phyloP scores from a whole-genome alignment of 2,888 invertebrate species.

The Euphydryas editha region DNA sequence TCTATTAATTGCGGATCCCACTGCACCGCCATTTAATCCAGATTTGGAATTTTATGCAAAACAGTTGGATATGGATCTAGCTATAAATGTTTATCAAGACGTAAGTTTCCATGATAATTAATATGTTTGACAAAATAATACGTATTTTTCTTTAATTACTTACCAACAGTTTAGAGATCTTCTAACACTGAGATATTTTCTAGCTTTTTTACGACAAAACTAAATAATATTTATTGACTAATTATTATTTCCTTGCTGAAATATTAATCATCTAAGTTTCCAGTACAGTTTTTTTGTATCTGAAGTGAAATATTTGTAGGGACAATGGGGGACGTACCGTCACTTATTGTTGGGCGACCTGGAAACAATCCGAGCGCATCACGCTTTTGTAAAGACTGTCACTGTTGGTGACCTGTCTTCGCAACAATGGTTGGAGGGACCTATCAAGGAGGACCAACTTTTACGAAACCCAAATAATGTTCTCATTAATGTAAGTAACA shows the following conservation, averaged over 20 bases:
- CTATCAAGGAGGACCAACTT: slow-evolving; percentile 61
- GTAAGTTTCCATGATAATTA: slow-evolving; percentile 57
- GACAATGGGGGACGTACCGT: slow-evolving; percentile 91
- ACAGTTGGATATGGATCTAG: slow-evolving; percentile 89
- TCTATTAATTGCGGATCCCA: slow-evolving; percentile 85
- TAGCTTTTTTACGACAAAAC: too few species aligned
- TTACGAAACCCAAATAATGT: slow-evolving; percentile 59
- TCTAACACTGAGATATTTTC: too few species aligned
- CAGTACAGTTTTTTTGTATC: background rate
- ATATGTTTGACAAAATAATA: slow-evolving; percentile 29
- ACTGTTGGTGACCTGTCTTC: slow-evolving; percentile 94
- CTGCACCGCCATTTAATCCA: slow-evolving; percentile 86
- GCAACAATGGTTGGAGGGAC: slow-evolving; percentile 88
- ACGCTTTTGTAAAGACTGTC: slow-evolving; percentile 90
- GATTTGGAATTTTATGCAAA: slow-evolving; percentile 85
- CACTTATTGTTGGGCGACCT: slow-evolving; percentile 87
- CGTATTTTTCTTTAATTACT: too few species aligned
- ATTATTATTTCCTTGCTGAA: too few species aligned
- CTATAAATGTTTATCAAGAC: slow-evolving; percentile 89
- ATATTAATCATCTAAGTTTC: too few species aligned
- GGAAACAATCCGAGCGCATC: slow-evolving; percentile 76
- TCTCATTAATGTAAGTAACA: slow-evolving; percentile 66
- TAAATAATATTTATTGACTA: too few species aligned
- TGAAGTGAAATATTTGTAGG: slow-evolving; percentile 51
- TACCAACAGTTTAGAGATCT: too few species aligned